phyloP scores from a whole-genome alignment of 2,888 invertebrate species.

The Byasa hedistus region DNA sequence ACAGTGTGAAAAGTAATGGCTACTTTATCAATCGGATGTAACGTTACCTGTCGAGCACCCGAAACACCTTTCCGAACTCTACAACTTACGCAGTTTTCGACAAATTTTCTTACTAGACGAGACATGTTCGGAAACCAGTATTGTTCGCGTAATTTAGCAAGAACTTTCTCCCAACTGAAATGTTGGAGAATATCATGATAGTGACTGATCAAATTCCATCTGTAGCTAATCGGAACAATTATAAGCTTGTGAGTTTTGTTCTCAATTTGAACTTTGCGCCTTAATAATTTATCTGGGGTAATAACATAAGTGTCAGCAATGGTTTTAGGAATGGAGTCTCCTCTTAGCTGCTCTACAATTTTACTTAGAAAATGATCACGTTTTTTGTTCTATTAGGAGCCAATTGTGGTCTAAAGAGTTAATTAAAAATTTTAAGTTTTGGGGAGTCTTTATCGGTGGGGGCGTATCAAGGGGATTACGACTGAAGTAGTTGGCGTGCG shows the following conservation, averaged over 20 bases:
- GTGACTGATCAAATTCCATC: not conserved
- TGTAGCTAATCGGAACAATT: not conserved
- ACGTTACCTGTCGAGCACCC: too few species aligned
- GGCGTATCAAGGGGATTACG: not conserved
- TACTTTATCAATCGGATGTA: too few species aligned
- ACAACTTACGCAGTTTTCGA: too few species aligned
- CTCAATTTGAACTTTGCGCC: constrained; percentile 23
- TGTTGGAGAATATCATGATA: too few species aligned
- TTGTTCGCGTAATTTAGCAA: not conserved
- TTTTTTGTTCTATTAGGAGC: not conserved
- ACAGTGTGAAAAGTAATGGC: too few species aligned
- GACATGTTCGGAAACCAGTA: too few species aligned
- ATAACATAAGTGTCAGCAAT: constrained; percentile 27
- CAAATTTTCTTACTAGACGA: too few species aligned
- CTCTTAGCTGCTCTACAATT: constrained; percentile 28
- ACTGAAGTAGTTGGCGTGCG: not conserved
- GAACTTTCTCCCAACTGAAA: too few species aligned
- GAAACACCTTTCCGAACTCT: too few species aligned
- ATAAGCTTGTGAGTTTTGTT: not conserved
- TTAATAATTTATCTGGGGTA: constrained; percentile 28
- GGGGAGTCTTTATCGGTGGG: not conserved
- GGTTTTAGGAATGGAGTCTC: constrained; percentile 24
- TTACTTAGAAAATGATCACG: not conserved
- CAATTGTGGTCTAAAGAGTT: not conserved
- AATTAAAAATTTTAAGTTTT: not conserved